Percentiles rank a stretch among this genome's conserved stretches.
phyloP scores from a whole-genome alignment of 2,113 vertebrate species.

The Loxodonta africana region DNA sequence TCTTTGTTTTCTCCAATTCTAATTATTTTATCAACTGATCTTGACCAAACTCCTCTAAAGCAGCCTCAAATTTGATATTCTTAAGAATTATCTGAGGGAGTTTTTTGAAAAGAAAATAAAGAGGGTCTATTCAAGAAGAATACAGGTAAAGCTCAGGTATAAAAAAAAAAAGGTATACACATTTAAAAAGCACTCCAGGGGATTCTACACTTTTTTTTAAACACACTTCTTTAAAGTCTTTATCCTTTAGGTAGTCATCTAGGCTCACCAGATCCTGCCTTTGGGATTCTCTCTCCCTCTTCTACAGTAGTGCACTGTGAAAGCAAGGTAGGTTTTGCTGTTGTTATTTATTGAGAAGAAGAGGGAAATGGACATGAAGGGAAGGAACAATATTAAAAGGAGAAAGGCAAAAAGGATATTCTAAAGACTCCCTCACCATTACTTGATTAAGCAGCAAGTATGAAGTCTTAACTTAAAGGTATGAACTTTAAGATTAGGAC shows the following conservation, averaged over 20 bases:
- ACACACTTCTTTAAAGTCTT: not conserved
- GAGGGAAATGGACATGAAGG: not conserved
- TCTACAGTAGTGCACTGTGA: not conserved
- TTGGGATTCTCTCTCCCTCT: not conserved
- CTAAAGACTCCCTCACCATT: not conserved
- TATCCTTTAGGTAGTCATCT: not conserved
- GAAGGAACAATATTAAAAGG: not conserved
- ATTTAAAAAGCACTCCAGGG: not conserved
- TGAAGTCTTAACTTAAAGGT: not conserved
- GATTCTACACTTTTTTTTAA: not conserved
- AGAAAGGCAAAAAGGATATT: not conserved
- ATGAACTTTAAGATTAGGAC: not conserved
- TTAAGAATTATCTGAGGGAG: not conserved
- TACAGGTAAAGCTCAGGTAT: not conserved
- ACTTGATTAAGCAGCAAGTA: not conserved
- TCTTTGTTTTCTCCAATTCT: not conserved
- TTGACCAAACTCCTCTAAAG: conserved; percentile 16
- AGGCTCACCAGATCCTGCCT: not conserved
- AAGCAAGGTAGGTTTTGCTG: not conserved
- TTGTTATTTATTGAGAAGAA: not conserved
- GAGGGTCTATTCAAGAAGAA: not conserved
- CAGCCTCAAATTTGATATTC: not conserved
- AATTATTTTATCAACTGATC: conserved; percentile 40
- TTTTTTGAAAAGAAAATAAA: not conserved
- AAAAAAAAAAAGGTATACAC: not conserved